These are phyloP conservation scores for Allophyes oxyacanthae DNA, from an alignment of 2,888 invertebrate species.

Conservation along the genomic window DNA sequence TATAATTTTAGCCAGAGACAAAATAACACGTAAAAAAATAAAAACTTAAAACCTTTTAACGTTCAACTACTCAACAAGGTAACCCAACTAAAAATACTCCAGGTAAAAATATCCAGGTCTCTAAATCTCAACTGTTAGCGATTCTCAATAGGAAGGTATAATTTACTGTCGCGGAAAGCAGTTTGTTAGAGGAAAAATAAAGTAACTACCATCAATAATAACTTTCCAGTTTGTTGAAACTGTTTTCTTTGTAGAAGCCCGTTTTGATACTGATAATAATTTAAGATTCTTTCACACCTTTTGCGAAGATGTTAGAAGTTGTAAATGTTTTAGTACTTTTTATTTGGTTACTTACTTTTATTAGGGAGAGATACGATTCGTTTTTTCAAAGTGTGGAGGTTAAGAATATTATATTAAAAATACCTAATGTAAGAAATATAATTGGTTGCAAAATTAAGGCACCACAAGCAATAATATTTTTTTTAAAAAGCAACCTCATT, in stretches of 20 bases:
- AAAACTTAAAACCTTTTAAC: slow-evolving; percentile 1
- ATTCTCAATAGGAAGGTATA: slow-evolving; percentile 48
- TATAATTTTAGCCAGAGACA: background rate
- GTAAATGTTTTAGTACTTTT: background rate
- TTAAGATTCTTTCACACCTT: slow-evolving; percentile 18
- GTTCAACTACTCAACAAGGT: slow-evolving; percentile 5
- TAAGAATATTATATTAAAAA: too few relatives aligned
- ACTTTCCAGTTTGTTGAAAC: slow-evolving; percentile 42
- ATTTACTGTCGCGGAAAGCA: slow-evolving; percentile 50
- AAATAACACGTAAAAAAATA: background rate
- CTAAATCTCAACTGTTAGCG: slow-evolving; percentile 51
- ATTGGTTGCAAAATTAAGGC: too few relatives aligned
- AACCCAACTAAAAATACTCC: slow-evolving; percentile 34
- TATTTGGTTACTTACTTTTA: background rate
- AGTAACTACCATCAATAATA: slow-evolving; percentile 53
- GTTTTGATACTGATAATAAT: slow-evolving; percentile 25
- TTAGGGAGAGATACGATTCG: background rate
- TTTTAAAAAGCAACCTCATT: too few relatives aligned
- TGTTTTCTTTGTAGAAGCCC: slow-evolving; percentile 37
- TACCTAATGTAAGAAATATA: too few relatives aligned
- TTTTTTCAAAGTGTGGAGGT: background rate
- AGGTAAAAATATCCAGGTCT: slow-evolving; percentile 41
- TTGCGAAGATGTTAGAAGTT: background rate
- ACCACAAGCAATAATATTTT: too few relatives aligned
- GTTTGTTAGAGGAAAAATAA: slow-evolving; percentile 54